These are phyloP conservation scores for Trichogramma pretiosum DNA, from an alignment of 1,140 invertebrate species.

Conservation along the genomic window DNA sequence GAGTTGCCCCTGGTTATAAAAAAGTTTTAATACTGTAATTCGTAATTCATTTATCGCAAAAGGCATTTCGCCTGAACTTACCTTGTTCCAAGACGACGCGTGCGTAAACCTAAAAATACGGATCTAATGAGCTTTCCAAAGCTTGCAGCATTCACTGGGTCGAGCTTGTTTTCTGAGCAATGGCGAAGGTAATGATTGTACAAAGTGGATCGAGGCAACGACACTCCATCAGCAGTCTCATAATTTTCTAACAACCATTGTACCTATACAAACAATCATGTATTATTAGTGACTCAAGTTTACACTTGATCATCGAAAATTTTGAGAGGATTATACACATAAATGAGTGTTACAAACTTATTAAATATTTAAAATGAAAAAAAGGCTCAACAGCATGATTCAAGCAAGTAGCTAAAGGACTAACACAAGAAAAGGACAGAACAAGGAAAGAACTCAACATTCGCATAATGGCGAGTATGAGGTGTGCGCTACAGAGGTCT, in stretches of 20 bases:
- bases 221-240: constrained; percentile 95
- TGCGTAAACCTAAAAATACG: constrained; percentile 91
- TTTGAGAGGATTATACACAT: too few species aligned
- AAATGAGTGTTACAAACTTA: too few species aligned
- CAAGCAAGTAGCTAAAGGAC: background rate
- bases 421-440: background rate
- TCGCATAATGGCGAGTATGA: too few species aligned
- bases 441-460: too few species aligned
- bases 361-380: too few species aligned
- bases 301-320: too few species aligned
- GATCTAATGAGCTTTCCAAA: constrained; percentile 98
- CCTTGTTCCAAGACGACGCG: constrained; percentile 87
- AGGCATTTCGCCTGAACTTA: constrained; percentile 43
- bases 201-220: constrained; percentile 87
- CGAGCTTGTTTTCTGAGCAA: constrained; percentile 87
- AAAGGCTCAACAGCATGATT: too few species aligned
- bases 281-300: background rate
- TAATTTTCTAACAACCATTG: constrained; percentile 98
- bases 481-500: too few species aligned
- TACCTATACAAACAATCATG: constrained; percentile 52
- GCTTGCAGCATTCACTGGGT: constrained; percentile 97
- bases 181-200: constrained; percentile 96
- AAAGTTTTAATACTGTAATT: background rate
- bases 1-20: constrained; percentile 78
- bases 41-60: background rate